Evolutionary conservation across 2,113 vertebrate species (phyloP).

Genomic region (Patagioenas fasciata): DNA sequence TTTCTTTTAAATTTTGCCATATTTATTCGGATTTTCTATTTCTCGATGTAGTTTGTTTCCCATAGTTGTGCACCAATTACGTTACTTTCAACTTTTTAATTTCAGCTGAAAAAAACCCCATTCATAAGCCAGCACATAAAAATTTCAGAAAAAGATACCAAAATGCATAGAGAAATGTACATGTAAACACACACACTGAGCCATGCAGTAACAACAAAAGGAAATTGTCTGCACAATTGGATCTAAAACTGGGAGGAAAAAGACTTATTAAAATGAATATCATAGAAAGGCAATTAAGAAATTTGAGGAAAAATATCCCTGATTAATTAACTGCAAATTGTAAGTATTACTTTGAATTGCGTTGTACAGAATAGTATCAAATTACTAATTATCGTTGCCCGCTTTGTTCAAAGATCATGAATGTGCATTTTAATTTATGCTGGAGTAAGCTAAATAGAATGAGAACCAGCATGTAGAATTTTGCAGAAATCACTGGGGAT

Average conservation of each 20-base stretch:
- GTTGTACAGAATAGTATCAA: background rate
- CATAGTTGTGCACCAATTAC: background rate
- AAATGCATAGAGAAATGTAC: background rate
- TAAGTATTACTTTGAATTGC: slow-evolving; percentile 45
- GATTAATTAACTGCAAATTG: slow-evolving; percentile 63
- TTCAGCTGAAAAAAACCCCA: background rate
- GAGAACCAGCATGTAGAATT: background rate
- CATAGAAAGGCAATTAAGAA: slow-evolving; percentile 48
- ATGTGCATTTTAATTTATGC: slow-evolving; percentile 26
- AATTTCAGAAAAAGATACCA: background rate
- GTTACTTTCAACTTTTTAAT: background rate
- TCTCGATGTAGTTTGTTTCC: background rate
- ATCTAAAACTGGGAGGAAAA: slow-evolving; percentile 13
- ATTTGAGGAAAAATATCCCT: background rate
- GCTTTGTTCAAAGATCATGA: slow-evolving; percentile 37
- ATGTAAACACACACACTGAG: background rate
- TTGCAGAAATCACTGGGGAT: background rate
- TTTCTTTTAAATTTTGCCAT: background rate
- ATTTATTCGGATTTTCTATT: background rate
- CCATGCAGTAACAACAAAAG: background rate
- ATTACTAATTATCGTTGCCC: slow-evolving; percentile 25
- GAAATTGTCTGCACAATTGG: slow-evolving; percentile 12
- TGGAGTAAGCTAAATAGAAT: background rate
- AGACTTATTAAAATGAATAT: slow-evolving; percentile 36
- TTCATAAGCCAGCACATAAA: background rate